Percentiles rank a stretch among this genome's conserved stretches.
These are phyloP conservation scores for Nematolebias whitei DNA, from an alignment of 2,113 vertebrate species.

Conservation along the genomic window DNA sequence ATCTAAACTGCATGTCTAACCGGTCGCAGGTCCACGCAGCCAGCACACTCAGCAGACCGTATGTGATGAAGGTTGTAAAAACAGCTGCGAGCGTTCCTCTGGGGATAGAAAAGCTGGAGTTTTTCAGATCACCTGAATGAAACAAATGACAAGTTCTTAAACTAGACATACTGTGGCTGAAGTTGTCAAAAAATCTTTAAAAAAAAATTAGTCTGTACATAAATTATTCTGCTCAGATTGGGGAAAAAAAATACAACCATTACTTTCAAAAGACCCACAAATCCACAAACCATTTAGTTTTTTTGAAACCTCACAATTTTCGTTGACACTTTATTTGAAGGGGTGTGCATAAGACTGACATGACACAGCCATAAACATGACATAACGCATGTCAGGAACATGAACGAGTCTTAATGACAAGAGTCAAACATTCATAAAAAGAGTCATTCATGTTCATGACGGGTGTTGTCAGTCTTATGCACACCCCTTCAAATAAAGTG, in stretches of 20 bases:
- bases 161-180: neutral
- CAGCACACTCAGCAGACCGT: slow-evolving; percentile 83
- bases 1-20: slow-evolving; percentile 53
- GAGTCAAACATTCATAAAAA: no score
- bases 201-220: neutral
- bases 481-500: no score
- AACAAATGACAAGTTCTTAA: slow-evolving; percentile 10
- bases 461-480: no score
- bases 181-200: neutral
- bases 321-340: no score
- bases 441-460: no score
- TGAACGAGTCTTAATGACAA: no score
- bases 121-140: slow-evolving; percentile 84
- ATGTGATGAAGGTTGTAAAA: slow-evolving; percentile 85
- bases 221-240: neutral
- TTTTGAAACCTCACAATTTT: no score
- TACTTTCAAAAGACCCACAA: neutral
- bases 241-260: neutral
- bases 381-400: no score
- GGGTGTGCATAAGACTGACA: no score
- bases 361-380: no score
- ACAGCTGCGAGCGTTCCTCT: slow-evolving; percentile 86
- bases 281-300: no score
- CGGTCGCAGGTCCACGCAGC: slow-evolving; percentile 85
- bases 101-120: slow-evolving; percentile 86